Percentiles rank a stretch among this genome's conserved stretches.
Evolutionary conservation across 2,797 vertebrate genomes (phyloP).

Genomic region (Gorsachius magnificus): DNA sequence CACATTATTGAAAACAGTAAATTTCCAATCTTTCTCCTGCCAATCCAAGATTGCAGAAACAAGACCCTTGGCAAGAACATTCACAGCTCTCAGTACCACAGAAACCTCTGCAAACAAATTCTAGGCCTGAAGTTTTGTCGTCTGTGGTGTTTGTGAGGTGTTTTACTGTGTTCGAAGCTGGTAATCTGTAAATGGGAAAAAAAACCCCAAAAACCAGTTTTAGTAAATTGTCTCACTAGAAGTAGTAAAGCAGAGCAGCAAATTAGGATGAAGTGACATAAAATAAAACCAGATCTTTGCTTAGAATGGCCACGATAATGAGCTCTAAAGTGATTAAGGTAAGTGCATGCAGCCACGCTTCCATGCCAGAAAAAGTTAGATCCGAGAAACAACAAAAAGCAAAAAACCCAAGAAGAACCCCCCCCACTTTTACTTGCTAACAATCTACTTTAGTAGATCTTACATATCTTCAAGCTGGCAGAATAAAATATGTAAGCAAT

Average conservation of each 20-base stretch:
- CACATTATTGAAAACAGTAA: conserved; percentile 23
- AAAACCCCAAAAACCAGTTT: accelerated
- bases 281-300: not conserved
- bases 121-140: not conserved
- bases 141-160: not conserved
- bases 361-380: not conserved
- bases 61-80: conserved; percentile 33
- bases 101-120: conserved; percentile 33
- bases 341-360: not conserved
- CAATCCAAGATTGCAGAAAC: conserved; percentile 30
- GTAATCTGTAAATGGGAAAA: conserved; percentile 52
- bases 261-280: not conserved
- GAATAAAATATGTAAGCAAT: not conserved
- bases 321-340: not conserved
- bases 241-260: not conserved
- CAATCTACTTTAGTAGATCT: not conserved
- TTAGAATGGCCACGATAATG: not conserved
- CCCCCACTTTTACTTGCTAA: not conserved
- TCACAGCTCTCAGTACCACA: conserved; percentile 46
- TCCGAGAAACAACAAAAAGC: not conserved
- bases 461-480: not conserved
- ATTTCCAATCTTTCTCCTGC: conserved; percentile 10
- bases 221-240: not conserved
- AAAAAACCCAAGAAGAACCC: not conserved
- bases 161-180: conserved; percentile 71